phyloP scores from a whole-genome alignment of 2,888 invertebrate genomes.

The Limnephilus lunatus region DNA sequence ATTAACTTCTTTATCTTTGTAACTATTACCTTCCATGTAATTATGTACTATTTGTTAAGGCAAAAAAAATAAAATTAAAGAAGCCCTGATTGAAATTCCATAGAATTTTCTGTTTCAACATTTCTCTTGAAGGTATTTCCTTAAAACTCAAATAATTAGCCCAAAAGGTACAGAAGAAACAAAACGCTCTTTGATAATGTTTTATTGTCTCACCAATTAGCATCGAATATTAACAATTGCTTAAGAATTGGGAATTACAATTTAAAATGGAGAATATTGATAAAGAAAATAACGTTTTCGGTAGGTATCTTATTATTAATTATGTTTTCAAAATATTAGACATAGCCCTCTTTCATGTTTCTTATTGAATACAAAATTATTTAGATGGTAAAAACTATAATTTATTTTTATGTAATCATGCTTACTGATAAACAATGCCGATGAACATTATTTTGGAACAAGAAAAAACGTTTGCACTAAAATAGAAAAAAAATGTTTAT shows the following conservation, averaged over 20 bases:
- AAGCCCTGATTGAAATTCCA: background rate
- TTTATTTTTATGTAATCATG: background rate
- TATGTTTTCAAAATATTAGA: background rate
- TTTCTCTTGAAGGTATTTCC: background rate
- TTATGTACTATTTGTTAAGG: too few species aligned
- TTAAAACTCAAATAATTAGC: background rate
- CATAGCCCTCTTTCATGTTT: background rate
- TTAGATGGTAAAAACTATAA: background rate
- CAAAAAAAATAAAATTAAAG: too few species aligned
- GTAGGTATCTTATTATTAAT: background rate
- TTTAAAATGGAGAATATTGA: background rate
- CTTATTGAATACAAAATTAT: background rate
- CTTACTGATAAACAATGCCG: too few species aligned
- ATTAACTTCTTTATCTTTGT: too few species aligned
- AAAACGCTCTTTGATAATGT: background rate
- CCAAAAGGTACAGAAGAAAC: background rate
- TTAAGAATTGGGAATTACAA: background rate
- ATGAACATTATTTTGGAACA: too few species aligned
- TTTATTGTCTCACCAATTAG: background rate
- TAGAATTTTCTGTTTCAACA: background rate
- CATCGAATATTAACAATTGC: background rate
- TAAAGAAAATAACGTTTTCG: background rate
- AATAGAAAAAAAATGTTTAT: too few species aligned
- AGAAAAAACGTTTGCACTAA: too few species aligned
- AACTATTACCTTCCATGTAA: too few species aligned